Conservation (phyloP, 2,797 vertebrate genomes). For the Orientallactaga sibirica region DNA sequence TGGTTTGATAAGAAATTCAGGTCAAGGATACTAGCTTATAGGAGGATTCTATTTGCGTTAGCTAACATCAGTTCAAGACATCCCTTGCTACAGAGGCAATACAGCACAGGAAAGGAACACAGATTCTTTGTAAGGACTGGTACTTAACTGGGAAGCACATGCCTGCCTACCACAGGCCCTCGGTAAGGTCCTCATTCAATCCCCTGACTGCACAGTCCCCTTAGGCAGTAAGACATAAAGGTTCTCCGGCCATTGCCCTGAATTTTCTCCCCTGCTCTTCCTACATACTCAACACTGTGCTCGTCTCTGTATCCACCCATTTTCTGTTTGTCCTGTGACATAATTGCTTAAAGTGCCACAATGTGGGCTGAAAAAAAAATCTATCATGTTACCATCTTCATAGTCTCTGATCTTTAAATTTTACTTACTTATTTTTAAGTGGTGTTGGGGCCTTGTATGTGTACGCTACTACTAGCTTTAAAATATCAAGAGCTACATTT, state of each 20-base stretch:
- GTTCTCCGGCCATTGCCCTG: constrained; percentile 6
- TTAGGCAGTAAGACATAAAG: constrained; percentile 57
- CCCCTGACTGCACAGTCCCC: constrained; percentile 26
- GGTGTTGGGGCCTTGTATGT: background rate
- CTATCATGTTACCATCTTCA: constrained; percentile 24
- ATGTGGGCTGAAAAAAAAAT: background rate
- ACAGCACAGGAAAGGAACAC: constrained; percentile 60
- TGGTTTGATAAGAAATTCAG: constrained; percentile 44
- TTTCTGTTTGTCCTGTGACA: background rate
- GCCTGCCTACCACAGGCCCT: constrained; percentile 14
- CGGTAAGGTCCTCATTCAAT: constrained; percentile 54
- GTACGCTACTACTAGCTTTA: too few species aligned
- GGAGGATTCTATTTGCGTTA: constrained; percentile 40
- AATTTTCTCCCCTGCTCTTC: background rate
- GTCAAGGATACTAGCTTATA: constrained; percentile 38
- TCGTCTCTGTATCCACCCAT: constrained; percentile 6
- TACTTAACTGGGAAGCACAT: constrained; percentile 7
- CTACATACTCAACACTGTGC: background rate
- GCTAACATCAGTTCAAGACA: constrained; percentile 15
- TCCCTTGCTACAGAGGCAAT: constrained; percentile 48
- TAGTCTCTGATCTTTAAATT: background rate
- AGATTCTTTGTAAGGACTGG: constrained; percentile 66
- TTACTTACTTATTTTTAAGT: background rate
- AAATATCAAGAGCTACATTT: constrained; percentile 9
- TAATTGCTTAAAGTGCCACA: background rate